Percentiles rank a stretch among this genome's conserved stretches.
phyloP scores from a whole-genome alignment of 2,888 invertebrate genomes.

The Plemyria rubiginata region DNA sequence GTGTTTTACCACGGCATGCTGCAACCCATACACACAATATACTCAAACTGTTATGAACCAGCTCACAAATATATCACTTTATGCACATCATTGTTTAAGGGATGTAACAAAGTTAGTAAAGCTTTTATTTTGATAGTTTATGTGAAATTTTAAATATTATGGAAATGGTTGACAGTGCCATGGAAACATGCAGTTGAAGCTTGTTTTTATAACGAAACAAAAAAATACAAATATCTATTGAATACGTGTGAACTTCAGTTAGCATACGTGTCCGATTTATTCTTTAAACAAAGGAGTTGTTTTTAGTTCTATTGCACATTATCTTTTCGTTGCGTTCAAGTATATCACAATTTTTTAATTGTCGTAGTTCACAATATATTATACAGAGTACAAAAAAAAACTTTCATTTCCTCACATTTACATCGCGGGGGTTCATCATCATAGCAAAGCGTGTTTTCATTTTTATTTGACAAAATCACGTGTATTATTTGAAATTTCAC shows the following conservation, averaged over 20 bases:
- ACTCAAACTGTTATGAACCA: slow-evolving; percentile 8
- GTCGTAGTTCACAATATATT: too few relatives aligned
- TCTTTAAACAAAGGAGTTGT: too few relatives aligned
- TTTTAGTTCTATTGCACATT: too few relatives aligned
- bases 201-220: slow-evolving; percentile 4
- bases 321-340: too few relatives aligned
- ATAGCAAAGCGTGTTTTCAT: too few relatives aligned
- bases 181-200: slow-evolving; percentile 38
- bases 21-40: slow-evolving; percentile 59
- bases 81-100: slow-evolving; percentile 15
- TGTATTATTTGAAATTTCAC: too few relatives aligned
- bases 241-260: slow-evolving; percentile 1
- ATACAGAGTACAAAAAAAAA: too few relatives aligned
- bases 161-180: slow-evolving; percentile 33
- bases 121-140: slow-evolving; percentile 18
- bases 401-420: too few relatives aligned
- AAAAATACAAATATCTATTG: slow-evolving; percentile 6
- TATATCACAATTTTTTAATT: too few relatives aligned
- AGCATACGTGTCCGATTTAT: neutral
- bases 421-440: too few relatives aligned
- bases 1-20: slow-evolving; percentile 87
- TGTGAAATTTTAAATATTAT: slow-evolving; percentile 10
- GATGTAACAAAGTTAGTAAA: slow-evolving; percentile 14
- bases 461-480: too few relatives aligned
- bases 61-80: neutral